Percentiles rank a stretch among this genome's conserved stretches.
These are phyloP conservation scores for Chaetodon auriga DNA, from an alignment of 2,113 vertebrate genomes.

Conservation along the genomic window DNA sequence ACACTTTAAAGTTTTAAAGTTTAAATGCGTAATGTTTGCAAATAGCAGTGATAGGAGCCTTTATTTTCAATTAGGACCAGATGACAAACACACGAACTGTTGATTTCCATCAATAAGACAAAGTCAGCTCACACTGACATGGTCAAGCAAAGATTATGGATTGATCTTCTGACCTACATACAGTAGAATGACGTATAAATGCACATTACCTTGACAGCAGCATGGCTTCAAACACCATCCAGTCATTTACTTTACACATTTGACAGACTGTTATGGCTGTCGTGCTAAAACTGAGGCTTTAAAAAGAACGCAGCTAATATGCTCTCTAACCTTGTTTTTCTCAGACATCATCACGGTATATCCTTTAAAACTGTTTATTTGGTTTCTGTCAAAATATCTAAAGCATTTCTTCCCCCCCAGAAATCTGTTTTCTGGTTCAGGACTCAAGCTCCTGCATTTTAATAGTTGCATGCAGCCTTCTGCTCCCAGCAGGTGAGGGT, in stretches of 20 bases:
- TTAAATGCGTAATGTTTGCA: neutral
- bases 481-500: constrained; percentile 79
- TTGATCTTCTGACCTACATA: neutral
- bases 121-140: neutral
- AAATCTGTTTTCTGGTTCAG: constrained; percentile 2
- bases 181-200: neutral
- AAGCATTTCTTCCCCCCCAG: too few species aligned
- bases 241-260: neutral
- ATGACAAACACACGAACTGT: neutral
- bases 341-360: neutral
- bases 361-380: neutral
- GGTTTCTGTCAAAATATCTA: neutral
- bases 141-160: neutral
- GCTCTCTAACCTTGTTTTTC: neutral
- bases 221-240: neutral
- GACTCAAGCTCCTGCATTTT: constrained; percentile 34
- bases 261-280: neutral
- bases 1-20: too few species aligned
- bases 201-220: neutral
- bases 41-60: neutral
- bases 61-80: neutral
- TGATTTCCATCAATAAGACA: neutral
- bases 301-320: neutral
- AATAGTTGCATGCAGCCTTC: constrained; percentile 56
- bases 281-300: neutral